Conservation (phyloP, 1,140 invertebrate species). For the Diploscapter pachys region DNA sequence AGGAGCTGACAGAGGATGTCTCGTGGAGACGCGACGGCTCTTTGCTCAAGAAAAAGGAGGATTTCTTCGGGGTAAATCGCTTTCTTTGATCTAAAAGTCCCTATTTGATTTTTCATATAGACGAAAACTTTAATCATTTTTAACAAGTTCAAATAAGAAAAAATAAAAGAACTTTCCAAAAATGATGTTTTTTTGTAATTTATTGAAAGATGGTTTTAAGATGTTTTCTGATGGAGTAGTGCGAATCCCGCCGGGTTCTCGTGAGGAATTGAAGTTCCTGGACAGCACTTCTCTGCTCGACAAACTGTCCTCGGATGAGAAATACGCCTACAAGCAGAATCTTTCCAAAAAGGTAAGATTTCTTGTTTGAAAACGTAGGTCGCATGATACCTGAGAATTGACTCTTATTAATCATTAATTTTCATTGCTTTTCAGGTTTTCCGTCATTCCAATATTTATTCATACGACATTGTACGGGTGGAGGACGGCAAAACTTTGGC, state of each 20-base stretch:
- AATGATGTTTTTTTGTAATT: not conserved
- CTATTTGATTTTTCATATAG: not conserved
- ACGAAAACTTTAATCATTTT: not conserved
- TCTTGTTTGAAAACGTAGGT: no score
- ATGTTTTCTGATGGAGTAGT: not conserved
- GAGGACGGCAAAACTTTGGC: not conserved
- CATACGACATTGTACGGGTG: slow-evolving; percentile 7
- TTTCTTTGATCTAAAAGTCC: no score
- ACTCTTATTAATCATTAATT: not conserved
- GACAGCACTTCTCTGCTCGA: not conserved
- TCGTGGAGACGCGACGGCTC: slow-evolving; percentile 18
- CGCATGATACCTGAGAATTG: no score
- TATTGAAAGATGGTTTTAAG: slow-evolving; percentile 10
- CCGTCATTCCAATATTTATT: slow-evolving; percentile 18
- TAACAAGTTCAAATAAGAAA: not conserved
- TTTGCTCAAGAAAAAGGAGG: slow-evolving; percentile 16
- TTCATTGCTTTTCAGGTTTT: slow-evolving; percentile 7
- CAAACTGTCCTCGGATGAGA: slow-evolving; percentile 3
- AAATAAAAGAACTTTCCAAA: not conserved
- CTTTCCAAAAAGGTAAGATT: slow-evolving; percentile 1
- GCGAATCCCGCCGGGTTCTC: not conserved
- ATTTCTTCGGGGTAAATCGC: slow-evolving; percentile 1
- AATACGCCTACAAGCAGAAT: not conserved
- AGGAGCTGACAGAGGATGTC: no score
- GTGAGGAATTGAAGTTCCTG: not conserved